Evolutionary conservation across 2,888 invertebrate species (phyloP).

Genomic region (Ectemnius lituratus): DNA sequence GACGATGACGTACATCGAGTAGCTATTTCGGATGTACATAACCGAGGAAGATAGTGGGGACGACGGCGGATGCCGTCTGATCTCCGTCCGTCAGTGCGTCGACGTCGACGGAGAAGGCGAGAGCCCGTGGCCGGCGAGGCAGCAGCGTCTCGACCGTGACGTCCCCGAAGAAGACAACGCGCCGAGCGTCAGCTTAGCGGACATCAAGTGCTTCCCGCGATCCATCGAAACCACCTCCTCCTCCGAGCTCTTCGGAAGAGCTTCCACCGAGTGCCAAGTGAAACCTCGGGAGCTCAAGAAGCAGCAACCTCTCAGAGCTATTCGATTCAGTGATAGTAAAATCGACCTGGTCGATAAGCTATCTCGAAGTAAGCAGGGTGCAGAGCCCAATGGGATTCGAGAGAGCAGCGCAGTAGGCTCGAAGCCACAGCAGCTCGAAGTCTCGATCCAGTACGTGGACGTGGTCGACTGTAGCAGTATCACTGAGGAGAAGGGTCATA

Average conservation of each 20-base stretch:
- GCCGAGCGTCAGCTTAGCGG: conserved; percentile 38
- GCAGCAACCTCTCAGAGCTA: conserved; percentile 26
- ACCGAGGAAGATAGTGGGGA: conserved; percentile 69
- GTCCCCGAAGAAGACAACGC: conserved; percentile 21
- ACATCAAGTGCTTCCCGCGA: conserved; percentile 39
- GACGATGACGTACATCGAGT: conserved; percentile 53
- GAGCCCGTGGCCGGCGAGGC: conserved; percentile 31
- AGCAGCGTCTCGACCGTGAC: conserved; percentile 19
- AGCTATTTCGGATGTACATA: conserved; percentile 73
- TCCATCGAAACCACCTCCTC: conserved; percentile 19
- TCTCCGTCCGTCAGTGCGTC: conserved; percentile 70
- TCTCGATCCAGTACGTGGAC: conserved; percentile 28
- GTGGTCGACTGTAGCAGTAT: conserved; percentile 19
- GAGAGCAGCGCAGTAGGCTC: background rate
- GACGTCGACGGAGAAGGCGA: conserved; percentile 56
- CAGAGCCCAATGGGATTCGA: background rate
- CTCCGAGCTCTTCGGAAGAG: conserved; percentile 27
- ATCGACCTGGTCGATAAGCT: conserved; percentile 9
- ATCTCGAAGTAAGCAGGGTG: background rate
- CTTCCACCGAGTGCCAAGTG: conserved; percentile 14
- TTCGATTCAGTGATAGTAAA: background rate
- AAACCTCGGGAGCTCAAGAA: conserved; percentile 34
- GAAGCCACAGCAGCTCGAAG: conserved; percentile 6
- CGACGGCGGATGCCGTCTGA: conserved; percentile 74
- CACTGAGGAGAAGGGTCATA: conserved; percentile 34